A percentile compares a stretch with the other conserved stretches of the same genome.
These are phyloP conservation scores for Drosophila pallidifrons DNA, from an alignment of 1,140 invertebrate species.

Conservation along the genomic window DNA sequence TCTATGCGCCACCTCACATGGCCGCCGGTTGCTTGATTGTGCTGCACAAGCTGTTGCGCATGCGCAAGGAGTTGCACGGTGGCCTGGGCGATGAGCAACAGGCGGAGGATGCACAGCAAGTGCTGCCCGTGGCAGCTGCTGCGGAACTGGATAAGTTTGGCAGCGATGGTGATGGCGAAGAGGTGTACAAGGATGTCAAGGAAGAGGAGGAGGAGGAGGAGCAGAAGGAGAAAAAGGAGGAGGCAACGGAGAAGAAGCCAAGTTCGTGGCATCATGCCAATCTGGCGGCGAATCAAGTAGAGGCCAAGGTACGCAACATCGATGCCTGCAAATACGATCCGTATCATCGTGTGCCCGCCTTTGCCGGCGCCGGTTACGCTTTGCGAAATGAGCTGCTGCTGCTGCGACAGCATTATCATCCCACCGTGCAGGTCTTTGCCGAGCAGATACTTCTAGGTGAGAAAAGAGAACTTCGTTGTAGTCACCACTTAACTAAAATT, in stretches of 20 bases:
- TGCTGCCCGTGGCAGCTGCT: constrained; percentile 20
- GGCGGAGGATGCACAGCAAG: constrained; percentile 3
- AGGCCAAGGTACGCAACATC: constrained; percentile 65
- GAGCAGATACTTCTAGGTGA: constrained; percentile 91
- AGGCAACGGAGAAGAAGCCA: constrained; percentile 8
- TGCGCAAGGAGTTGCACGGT: constrained; percentile 63
- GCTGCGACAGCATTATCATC: constrained; percentile 94
- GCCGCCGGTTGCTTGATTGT: constrained; percentile 81
- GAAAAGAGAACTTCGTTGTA: constrained; percentile 23
- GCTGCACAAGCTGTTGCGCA: constrained; percentile 77
- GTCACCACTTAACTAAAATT: background rate
- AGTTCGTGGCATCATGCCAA: constrained; percentile 75
- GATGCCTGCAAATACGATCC: constrained; percentile 88
- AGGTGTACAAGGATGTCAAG: constrained; percentile 86
- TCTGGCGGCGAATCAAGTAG: constrained; percentile 20
- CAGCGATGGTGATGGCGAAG: constrained; percentile 86
- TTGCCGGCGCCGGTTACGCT: constrained; percentile 90
- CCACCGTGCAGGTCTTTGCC: constrained; percentile 95
- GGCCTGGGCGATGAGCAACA: constrained; percentile 42
- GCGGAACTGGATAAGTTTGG: constrained; percentile 82
- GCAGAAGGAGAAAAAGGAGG: constrained; percentile 31
- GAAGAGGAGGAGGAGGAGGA: constrained; percentile 50
- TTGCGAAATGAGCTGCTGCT: constrained; percentile 90
- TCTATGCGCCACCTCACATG: constrained; percentile 73
- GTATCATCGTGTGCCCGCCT: constrained; percentile 92